Evolutionary conservation across 2,113 vertebrate species (phyloP).

Genomic region (Trogon surrucura): DNA sequence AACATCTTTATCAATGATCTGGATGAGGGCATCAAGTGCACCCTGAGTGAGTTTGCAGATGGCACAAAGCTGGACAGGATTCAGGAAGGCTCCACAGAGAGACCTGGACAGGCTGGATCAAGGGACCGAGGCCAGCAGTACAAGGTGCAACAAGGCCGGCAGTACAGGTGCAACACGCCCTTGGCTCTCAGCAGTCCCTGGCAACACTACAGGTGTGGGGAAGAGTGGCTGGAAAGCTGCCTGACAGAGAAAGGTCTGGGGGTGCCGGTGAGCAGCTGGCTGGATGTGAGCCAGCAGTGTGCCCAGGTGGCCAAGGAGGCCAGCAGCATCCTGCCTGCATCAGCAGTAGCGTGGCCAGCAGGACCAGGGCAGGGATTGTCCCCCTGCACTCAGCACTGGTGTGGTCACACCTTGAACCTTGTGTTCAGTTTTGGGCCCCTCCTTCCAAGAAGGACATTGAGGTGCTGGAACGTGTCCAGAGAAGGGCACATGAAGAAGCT

Average conservation of each 20-base stretch:
- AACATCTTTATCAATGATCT: neutral
- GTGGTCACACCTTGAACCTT: no score
- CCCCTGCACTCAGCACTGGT: no score
- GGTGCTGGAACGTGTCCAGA: no score
- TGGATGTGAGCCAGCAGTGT: neutral
- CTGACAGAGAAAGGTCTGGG: neutral
- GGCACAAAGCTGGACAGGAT: accelerated
- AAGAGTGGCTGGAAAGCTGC: neutral
- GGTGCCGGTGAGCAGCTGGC: no score
- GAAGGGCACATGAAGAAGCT: no score
- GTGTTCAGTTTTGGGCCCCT: no score
- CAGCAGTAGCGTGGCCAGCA: neutral
- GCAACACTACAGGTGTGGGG: neutral
- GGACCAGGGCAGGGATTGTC: no score
- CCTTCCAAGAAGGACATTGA: no score
- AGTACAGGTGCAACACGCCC: accelerated
- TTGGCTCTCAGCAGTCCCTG: neutral
- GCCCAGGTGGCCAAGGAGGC: neutral
- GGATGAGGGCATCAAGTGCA: neutral
- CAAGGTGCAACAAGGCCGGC: accelerated
- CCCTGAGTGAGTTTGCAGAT: neutral
- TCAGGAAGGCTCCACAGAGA: neutral
- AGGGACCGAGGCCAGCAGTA: neutral
- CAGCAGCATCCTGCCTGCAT: neutral
- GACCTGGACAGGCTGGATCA: neutral